Conservation (phyloP, 1,140 invertebrate species). For the Agrypnia vestita region DNA sequence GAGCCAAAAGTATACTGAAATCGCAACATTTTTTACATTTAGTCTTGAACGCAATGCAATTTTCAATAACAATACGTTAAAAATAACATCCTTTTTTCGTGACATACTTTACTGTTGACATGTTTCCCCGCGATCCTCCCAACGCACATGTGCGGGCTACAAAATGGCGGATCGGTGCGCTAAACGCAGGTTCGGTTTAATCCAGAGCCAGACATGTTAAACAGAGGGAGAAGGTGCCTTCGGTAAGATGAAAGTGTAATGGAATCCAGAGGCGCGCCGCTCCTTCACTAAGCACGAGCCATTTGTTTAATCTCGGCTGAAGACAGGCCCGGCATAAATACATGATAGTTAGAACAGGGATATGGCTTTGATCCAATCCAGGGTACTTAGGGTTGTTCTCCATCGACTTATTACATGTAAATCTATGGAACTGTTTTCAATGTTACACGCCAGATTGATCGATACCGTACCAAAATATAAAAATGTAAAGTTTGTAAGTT, state of each 20-base stretch:
- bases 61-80: too few species aligned
- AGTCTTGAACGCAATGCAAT: too few species aligned
- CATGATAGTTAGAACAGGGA: constrained; percentile 30
- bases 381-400: neutral
- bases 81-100: too few species aligned
- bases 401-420: too few species aligned
- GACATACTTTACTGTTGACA: too few species aligned
- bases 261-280: constrained; percentile 14
- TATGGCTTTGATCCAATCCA: constrained; percentile 2
- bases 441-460: too few species aligned
- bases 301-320: constrained; percentile 25
- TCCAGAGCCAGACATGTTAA: constrained; percentile 25
- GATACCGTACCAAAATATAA: too few species aligned
- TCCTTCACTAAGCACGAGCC: constrained; percentile 15
- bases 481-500: too few species aligned
- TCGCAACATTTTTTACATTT: too few species aligned
- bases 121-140: neutral
- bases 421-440: too few species aligned
- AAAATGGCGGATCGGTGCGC: constrained; percentile 14
- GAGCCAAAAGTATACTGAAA: too few species aligned
- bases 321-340: constrained; percentile 28
- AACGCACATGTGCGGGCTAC: neutral
- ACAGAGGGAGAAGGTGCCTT: constrained; percentile 11
- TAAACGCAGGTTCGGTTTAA: constrained; percentile 14
- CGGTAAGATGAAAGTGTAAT: constrained; percentile 32